phyloP scores from a whole-genome alignment of 2,113 vertebrate genomes.

The Reinhardtius hippoglossoides region DNA sequence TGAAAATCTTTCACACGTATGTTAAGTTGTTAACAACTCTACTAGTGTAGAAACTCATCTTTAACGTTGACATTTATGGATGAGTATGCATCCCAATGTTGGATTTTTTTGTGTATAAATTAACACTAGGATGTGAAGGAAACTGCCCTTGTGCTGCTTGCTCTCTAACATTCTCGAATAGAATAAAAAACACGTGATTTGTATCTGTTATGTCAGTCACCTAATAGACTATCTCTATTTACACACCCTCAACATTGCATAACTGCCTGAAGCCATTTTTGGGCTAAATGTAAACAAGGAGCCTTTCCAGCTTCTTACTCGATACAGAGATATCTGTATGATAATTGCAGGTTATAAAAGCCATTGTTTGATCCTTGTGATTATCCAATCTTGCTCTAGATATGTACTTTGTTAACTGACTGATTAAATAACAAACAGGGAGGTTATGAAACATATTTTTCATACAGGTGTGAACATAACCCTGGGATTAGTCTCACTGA shows the following conservation, averaged over 20 bases:
- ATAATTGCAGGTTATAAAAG: neutral
- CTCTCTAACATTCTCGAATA: neutral
- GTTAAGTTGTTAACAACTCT: no score
- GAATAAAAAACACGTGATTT: slow-evolving; percentile 8
- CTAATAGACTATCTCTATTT: slow-evolving; percentile 50
- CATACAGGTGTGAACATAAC: slow-evolving; percentile 6
- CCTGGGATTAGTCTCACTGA: slow-evolving; percentile 12
- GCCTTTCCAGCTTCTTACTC: slow-evolving; percentile 22
- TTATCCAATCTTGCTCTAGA: neutral
- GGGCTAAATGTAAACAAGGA: slow-evolving; percentile 20
- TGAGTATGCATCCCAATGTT: neutral
- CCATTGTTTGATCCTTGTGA: neutral
- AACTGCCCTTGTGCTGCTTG: neutral
- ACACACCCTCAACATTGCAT: slow-evolving; percentile 33
- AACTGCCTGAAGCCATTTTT: slow-evolving; percentile 35
- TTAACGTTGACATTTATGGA: no score
- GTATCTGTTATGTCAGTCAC: slow-evolving; percentile 30
- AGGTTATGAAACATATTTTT: slow-evolving; percentile 19
- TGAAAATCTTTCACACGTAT: no score
- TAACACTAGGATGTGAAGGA: neutral
- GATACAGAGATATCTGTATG: neutral
- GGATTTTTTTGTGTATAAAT: neutral
- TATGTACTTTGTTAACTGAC: neutral
- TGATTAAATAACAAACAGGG: neutral
- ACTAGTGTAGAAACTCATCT: no score